Base-by-base conservation (phyloP, 1,140 invertebrate species). In the Idris sp. region DNA sequence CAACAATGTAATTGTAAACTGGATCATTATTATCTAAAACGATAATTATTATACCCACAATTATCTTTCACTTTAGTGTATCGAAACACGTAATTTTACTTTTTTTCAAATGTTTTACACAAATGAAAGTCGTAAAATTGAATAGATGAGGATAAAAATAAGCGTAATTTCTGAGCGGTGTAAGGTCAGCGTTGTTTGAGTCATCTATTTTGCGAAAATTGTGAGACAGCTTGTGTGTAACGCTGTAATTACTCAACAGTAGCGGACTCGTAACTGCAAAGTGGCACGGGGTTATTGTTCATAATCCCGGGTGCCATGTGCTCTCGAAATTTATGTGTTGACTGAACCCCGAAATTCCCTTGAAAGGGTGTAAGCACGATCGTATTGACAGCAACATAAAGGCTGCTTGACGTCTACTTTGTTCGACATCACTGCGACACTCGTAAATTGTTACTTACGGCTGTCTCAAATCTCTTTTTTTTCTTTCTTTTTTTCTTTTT, bases 241-340 rank as follows among this genome's bases (percentile, higher is more conserved):
- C 46, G 38, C 28, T 46, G 73, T 75, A 69, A 75, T 75, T 69
- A 75, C 73, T 75, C 72, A 74, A 61, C 49, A 62, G 48, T 49
- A 49, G 33, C 36, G 48, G 54, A 67, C 56, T 74, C 72, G 62
- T 68, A 68, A 62, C 49, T 36, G 67, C 44, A 68, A 75, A 74
- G 33, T 64, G 59, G 62, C 72, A 31, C 64, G 62, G 65, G 77
- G 78, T 81, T 81, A 81, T 81, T 81, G 79, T 79, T 81, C 79
- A 76, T 81, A 81, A 81, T 79, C 77, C 64, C 35, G 74, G n/a
- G 74, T 72, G 74, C 78, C 79, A 80, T 81, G 77, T 81, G 78
- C 71, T 80, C 69, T 43, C 61, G 69, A 71, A 80, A 80, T 81
- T 80, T 81, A 81, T 81, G 78, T 69, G 78, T 74, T 51, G 72